Evolutionary conservation across 1,140 invertebrate species (phyloP).

Genomic region (Drosophila littoralis): DNA sequence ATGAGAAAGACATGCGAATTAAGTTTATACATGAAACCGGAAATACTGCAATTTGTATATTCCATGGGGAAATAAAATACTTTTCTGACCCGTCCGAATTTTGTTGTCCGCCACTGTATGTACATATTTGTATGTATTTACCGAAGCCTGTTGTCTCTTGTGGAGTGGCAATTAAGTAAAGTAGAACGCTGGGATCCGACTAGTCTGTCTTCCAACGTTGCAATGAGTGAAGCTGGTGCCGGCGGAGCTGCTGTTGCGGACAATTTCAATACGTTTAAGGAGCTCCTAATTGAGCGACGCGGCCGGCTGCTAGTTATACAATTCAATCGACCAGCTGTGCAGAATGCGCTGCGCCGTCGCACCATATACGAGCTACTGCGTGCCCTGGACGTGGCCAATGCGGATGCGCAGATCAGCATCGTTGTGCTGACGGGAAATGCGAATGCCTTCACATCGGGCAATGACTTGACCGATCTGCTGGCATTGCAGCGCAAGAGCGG

Average conservation of each 20-base stretch:
- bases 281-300: slow-evolving; percentile 53
- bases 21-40: too few species aligned
- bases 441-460: slow-evolving; percentile 94
- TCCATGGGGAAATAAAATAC: too few species aligned
- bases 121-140: not conserved
- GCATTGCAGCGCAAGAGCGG: slow-evolving; percentile 18
- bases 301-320: slow-evolving; percentile 85
- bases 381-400: slow-evolving; percentile 52
- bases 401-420: slow-evolving; percentile 49
- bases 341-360: slow-evolving; percentile 90
- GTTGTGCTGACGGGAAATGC: slow-evolving; percentile 85
- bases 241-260: slow-evolving; percentile 10
- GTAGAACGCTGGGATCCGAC: slow-evolving; percentile 1
- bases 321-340: slow-evolving; percentile 90
- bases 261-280: slow-evolving; percentile 53
- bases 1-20: too few species aligned
- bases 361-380: slow-evolving; percentile 69
- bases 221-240: slow-evolving; percentile 29
- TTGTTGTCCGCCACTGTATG: not conserved
- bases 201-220: slow-evolving; percentile 24
- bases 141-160: not conserved
- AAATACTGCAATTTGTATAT: too few species aligned
- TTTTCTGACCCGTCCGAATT: too few species aligned
- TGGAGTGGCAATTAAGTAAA: slow-evolving; percentile 16
- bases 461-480: slow-evolving; percentile 88